Evolutionary conservation across 2,888 invertebrate species (phyloP).

Genomic region (Amblyjoppa proteus): DNA sequence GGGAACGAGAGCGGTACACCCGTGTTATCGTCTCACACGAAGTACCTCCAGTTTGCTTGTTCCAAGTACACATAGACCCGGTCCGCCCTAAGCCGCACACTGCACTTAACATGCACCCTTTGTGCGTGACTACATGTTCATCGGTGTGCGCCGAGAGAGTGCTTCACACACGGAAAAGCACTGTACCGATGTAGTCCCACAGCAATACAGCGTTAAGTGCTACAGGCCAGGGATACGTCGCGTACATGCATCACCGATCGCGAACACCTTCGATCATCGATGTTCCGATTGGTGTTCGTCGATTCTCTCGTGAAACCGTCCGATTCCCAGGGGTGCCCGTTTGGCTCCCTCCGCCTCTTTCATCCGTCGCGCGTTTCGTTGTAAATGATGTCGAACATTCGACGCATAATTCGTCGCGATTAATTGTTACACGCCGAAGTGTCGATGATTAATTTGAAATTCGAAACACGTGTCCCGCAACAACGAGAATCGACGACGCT

Average conservation of each 20-base stretch:
- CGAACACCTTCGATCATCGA: slow-evolving; percentile 30
- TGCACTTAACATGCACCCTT: slow-evolving; percentile 71
- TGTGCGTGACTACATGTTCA: slow-evolving; percentile 54
- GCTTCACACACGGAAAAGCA: not conserved
- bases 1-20: not conserved
- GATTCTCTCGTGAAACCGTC: slow-evolving; percentile 32
- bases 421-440: slow-evolving; percentile 66
- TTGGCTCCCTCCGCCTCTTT: slow-evolving; percentile 5
- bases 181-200: slow-evolving; percentile 8
- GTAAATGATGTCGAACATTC: slow-evolving; percentile 54
- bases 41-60: slow-evolving; percentile 4
- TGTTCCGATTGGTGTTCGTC: slow-evolving; percentile 25
- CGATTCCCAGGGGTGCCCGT: slow-evolving; percentile 35
- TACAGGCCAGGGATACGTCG: not conserved
- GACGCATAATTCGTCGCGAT: slow-evolving; percentile 68
- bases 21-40: not conserved
- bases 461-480: slow-evolving; percentile 11
- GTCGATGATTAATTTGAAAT: slow-evolving; percentile 70
- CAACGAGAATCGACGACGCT: slow-evolving; percentile 26
- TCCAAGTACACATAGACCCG: slow-evolving; percentile 8
- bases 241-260: slow-evolving; percentile 20
- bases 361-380: not conserved
- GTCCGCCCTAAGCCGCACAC: slow-evolving; percentile 49
- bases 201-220: slow-evolving; percentile 13
- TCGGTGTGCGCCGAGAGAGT: slow-evolving; percentile 39